Evolutionary conservation across 2,888 invertebrate genomes (phyloP), one percentile per base, ranked within the genome.

Genomic region (Netelia melanura): DNA sequence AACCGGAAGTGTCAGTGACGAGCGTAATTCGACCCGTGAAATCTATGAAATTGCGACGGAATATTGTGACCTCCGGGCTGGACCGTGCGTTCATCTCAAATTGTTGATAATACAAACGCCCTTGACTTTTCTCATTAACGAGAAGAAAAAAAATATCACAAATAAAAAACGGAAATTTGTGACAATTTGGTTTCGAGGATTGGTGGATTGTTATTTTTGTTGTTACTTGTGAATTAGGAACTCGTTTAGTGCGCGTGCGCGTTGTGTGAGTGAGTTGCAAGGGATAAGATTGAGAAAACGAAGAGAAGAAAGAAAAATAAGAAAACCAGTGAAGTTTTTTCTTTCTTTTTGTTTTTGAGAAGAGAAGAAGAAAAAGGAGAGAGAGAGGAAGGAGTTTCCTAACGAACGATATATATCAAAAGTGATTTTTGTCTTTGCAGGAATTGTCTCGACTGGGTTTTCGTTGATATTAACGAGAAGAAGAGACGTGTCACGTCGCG

Each of bases 181-280:
- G 61, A 21, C 21, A 23, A 23, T 3, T 17, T 11, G 17, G 6
- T 5, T 23, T 21, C 21, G 14, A 61, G 61, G n/a, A 21, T 1
- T 5, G 44, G 52, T 62, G 5, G 58, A 21, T 71, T 64, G 48
- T 77, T 58, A 62, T 77, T 61, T 62, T 70, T 71, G 17, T 77
- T 77, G 43, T 54, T 23, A 25, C 72, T 58, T 25, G 38, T 58
- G 58, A 8, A 38, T 17, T 43, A 64, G 43, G 23, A 23, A 43
- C 58, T 54, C 30, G 64, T 48, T 54, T 52, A 30, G 74, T 74
- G 30, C 21, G 64, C 48, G 58, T 23, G 83, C 70, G 79, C 61
- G 64, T 48, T 48, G 62, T 65, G 17, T 54, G 23, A 79, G 58
- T 58, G 58, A n/a, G 76, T 76, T 43, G 56, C 3, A 67, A 54